Conservation (phyloP, 2,888 invertebrate species). For the Adelphocoris suturalis region DNA sequence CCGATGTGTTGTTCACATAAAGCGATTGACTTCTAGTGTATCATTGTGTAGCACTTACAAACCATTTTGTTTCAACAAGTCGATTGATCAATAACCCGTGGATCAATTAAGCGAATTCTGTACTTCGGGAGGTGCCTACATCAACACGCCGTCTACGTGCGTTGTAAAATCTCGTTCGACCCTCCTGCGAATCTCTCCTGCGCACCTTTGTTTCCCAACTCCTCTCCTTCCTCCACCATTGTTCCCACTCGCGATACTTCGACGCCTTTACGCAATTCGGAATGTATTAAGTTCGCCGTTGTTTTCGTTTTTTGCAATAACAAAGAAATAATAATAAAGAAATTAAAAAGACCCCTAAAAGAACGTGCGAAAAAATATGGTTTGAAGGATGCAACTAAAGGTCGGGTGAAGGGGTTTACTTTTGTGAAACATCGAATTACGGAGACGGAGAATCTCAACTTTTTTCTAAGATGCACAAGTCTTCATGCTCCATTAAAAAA, state of each 20-base stretch:
- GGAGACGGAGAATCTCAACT: no score
- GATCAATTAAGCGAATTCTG: no score
- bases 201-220: background rate
- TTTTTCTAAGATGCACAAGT: no score
- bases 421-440: background rate
- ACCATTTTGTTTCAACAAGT: no score
- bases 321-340: background rate
- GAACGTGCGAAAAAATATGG: background rate
- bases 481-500: no score
- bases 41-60: no score
- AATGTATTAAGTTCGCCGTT: background rate
- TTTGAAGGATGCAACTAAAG: background rate
- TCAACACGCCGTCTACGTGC: no score
- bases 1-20: no score
- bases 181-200: background rate
- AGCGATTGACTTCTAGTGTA: no score
- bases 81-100: no score
- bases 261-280: slow-evolving; percentile 9
- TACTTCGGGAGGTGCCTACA: no score
- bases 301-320: background rate
- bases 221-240: slow-evolving; percentile 20
- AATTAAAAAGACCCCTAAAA: background rate
- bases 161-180: background rate
- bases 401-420: no score
- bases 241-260: background rate